phyloP scores from a whole-genome alignment of 2,888 invertebrate genomes.

The Epinotia ramella region DNA sequence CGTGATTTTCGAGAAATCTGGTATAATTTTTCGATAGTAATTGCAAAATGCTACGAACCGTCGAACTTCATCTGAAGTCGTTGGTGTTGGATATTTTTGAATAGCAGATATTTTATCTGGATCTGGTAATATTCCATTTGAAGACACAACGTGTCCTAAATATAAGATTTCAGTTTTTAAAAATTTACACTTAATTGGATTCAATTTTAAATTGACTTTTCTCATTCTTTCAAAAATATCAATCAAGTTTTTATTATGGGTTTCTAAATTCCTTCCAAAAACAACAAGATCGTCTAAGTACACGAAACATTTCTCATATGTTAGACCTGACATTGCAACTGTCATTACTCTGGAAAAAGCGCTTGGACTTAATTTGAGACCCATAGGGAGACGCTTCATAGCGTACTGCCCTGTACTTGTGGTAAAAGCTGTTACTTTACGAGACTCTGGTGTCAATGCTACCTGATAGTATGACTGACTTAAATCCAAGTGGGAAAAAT shows the following conservation, averaged over 20 bases:
- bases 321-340: too few species aligned
- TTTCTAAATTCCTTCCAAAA: too few species aligned
- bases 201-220: too few species aligned
- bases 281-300: too few species aligned
- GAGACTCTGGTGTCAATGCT: conserved; percentile 8
- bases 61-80: background rate
- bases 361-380: too few species aligned
- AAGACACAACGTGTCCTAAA: conserved; percentile 39
- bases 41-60: too few species aligned
- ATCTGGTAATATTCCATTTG: conserved; percentile 31
- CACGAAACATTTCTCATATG: too few species aligned
- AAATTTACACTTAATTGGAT: conserved; percentile 33
- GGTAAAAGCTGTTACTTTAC: conserved; percentile 34
- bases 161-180: conserved; percentile 32
- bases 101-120: conserved; percentile 26
- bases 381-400: too few species aligned
- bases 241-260: too few species aligned
- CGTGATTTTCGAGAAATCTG: background rate
- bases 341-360: too few species aligned
- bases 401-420: conserved; percentile 33
- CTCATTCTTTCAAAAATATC: too few species aligned
- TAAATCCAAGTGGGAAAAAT: conserved; percentile 34
- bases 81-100: conserved; percentile 18
- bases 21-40: too few species aligned
- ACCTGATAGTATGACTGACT: conserved; percentile 33